Evolutionary conservation across 2,113 vertebrate species (phyloP).

Genomic region (Pluvialis apricaria): DNA sequence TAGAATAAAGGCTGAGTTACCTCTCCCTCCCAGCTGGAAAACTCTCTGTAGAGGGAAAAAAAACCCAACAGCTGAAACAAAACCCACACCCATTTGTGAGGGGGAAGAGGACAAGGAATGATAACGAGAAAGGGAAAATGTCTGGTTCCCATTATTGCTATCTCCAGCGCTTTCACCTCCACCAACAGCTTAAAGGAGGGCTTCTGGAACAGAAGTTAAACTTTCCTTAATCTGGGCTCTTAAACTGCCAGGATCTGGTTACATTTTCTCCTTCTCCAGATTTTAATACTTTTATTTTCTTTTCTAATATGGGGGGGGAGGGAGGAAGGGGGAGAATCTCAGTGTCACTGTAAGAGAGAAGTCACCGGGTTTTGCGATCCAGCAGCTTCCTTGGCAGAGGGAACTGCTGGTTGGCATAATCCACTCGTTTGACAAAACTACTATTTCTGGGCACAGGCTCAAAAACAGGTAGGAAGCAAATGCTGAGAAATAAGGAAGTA

Average conservation of each 20-base stretch:
- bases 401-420: conserved; percentile 78
- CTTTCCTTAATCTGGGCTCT: conserved; percentile 7
- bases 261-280: not conserved
- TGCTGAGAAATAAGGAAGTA: conserved; percentile 83
- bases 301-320: not conserved
- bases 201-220: conserved; percentile 30
- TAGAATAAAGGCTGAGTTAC: not conserved
- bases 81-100: not conserved
- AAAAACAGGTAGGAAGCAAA: conserved; percentile 90
- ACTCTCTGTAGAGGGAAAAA: not conserved
- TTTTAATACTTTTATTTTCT: conserved; percentile 66
- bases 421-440: conserved; percentile 81
- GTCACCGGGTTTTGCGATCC: conserved; percentile 77
- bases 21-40: not conserved
- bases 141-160: conserved; percentile 40
- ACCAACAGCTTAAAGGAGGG: not conserved
- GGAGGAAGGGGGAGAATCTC: conserved; percentile 27
- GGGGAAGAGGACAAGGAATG: not conserved
- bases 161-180: conserved; percentile 2
- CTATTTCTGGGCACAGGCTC: conserved; percentile 86
- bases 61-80: not conserved
- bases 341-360: conserved; percentile 71
- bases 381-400: conserved; percentile 80
- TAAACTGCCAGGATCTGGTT: conserved; percentile 19
- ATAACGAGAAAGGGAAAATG: not conserved